Percentiles rank a stretch among this genome's conserved stretches.
Conservation (phyloP, 2,888 invertebrate species). For the Seira sanloemensis region DNA sequence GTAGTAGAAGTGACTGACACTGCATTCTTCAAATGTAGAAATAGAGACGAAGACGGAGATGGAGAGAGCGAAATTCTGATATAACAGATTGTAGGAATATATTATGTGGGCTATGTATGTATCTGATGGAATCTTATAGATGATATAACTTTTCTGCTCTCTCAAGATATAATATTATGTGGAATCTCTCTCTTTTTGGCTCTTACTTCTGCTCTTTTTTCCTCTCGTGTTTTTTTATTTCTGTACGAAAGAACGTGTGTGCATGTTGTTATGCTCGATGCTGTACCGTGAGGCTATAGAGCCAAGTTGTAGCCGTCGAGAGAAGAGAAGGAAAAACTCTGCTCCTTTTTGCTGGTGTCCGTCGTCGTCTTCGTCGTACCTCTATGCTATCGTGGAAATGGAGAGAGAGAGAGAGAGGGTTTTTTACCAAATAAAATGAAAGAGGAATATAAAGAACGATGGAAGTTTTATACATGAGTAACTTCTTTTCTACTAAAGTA, state of each 20-base stretch:
- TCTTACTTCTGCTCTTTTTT: conserved; percentile 19
- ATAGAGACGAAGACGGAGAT: conserved; percentile 7
- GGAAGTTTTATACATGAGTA: conserved; percentile 37
- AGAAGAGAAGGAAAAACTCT: not conserved
- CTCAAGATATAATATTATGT: not conserved
- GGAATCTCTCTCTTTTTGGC: conserved; percentile 24
- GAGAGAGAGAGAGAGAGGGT: not conserved
- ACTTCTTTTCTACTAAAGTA: not conserved
- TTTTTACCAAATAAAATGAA: not conserved
- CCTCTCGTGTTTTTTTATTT: not conserved
- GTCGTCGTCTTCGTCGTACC: not conserved
- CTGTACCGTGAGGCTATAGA: not conserved
- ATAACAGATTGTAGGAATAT: too few species aligned
- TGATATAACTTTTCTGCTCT: conserved; percentile 4
- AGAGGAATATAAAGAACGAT: not conserved
- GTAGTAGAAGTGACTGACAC: conserved; percentile 11
- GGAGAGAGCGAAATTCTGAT: conserved; percentile 7
- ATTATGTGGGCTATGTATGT: conserved; percentile 24
- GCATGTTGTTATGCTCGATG: not conserved
- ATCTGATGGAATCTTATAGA: not conserved
- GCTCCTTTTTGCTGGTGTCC: not conserved
- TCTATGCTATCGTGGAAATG: not conserved
- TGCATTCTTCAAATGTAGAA: conserved; percentile 51
- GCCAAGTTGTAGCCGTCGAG: not conserved
- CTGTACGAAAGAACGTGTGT: not conserved